These are phyloP conservation scores for Podarcis lilfordi DNA, from an alignment of 2,797 vertebrate genomes.

Conservation along the genomic window DNA sequence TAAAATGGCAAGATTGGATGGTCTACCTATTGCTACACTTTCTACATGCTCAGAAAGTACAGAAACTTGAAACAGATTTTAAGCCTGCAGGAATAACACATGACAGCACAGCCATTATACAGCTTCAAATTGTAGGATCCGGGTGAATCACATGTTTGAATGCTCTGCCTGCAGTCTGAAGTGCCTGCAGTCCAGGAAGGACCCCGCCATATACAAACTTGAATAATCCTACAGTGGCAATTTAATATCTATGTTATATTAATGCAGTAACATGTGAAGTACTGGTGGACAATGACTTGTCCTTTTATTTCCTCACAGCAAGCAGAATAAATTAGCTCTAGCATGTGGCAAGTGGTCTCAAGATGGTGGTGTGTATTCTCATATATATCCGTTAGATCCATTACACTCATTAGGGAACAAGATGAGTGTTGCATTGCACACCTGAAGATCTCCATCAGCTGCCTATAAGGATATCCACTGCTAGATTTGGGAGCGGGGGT, in stretches of 20 bases:
- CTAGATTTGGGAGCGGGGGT: neutral
- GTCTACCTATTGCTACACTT: neutral
- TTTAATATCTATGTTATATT: neutral
- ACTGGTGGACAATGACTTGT: neutral
- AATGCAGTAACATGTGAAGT: neutral
- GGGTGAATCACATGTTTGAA: neutral
- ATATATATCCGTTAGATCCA: neutral
- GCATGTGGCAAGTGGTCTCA: neutral
- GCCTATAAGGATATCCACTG: neutral
- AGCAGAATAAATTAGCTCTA: neutral
- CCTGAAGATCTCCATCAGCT: neutral
- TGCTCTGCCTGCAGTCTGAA: neutral
- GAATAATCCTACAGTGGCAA: neutral
- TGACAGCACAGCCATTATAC: neutral
- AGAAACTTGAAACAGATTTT: neutral
- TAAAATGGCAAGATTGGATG: neutral
- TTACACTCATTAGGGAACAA: neutral
- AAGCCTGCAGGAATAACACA: neutral
- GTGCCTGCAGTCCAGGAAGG: neutral
- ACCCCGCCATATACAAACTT: neutral
- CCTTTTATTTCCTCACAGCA: conserved; percentile 3
- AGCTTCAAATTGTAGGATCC: neutral
- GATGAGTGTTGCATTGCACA: neutral
- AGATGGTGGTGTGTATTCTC: neutral
- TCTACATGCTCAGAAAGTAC: neutral